A percentile compares a stretch with the other conserved stretches of the same genome.
Evolutionary conservation across 2,113 vertebrate genomes (phyloP).

Genomic region (Geococcyx californianus): DNA sequence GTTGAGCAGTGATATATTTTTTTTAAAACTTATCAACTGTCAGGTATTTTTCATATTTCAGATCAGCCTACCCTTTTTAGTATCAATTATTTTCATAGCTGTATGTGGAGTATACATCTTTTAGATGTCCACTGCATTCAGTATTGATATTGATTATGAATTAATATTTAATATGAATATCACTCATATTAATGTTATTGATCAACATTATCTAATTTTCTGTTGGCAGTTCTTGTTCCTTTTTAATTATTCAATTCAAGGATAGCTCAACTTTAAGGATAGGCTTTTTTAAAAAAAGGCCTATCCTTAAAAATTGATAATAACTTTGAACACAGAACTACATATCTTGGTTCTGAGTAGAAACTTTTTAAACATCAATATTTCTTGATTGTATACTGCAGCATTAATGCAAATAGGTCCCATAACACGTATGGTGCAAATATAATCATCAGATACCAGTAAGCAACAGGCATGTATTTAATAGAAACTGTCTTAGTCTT

Average conservation of each 20-base stretch:
- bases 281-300: not conserved
- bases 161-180: not conserved
- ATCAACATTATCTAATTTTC: not conserved
- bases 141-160: not conserved
- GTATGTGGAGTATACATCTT: not conserved
- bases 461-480: rapidly evolving
- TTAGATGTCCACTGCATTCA: not conserved
- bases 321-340: not conserved
- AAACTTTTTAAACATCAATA: not conserved
- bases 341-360: not conserved
- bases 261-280: not conserved
- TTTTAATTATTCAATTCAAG: not conserved
- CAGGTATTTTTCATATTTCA: not conserved
- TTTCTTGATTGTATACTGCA: not conserved
- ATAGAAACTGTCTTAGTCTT: not conserved
- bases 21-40: not conserved
- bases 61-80: not conserved
- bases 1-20: not conserved
- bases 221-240: not conserved
- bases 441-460: not conserved
- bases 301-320: not conserved
- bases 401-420: not conserved
- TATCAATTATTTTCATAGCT: not conserved
- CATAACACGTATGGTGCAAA: not conserved
- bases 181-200: not conserved